Evolutionary conservation across 2,797 vertebrate species (phyloP).

Genomic region (Catharus ustulatus): DNA sequence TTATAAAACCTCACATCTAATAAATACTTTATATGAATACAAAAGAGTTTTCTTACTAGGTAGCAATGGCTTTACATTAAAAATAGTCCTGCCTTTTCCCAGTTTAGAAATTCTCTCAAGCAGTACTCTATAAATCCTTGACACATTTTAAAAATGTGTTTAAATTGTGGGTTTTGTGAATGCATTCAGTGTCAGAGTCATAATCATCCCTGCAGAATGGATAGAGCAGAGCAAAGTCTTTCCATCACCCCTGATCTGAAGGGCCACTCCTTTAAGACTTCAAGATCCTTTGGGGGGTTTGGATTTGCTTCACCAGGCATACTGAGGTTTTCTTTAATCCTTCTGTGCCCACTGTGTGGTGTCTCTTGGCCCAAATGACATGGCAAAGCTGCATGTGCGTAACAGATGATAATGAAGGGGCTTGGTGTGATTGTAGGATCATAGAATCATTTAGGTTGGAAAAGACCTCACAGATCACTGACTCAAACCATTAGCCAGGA

Average conservation of each 20-base stretch:
- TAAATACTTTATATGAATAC: constrained; percentile 81
- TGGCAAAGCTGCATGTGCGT: neutral
- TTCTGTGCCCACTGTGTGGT: neutral
- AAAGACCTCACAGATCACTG: neutral
- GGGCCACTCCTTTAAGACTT: neutral
- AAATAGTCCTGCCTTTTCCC: constrained; percentile 40
- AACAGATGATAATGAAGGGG: neutral
- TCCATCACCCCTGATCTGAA: neutral
- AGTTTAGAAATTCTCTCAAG: constrained; percentile 19
- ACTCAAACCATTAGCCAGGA: neutral
- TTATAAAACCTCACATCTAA: constrained; percentile 80
- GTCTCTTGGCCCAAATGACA: neutral
- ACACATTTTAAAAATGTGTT: constrained; percentile 9
- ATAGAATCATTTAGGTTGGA: neutral
- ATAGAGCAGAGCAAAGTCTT: neutral
- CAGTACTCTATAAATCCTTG: constrained; percentile 17
- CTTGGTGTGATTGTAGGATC: neutral
- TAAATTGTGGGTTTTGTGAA: constrained; percentile 9
- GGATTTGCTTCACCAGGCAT: neutral
- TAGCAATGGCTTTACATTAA: constrained; percentile 66
- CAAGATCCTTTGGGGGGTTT: neutral
- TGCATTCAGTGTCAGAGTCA: neutral
- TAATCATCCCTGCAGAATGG: neutral
- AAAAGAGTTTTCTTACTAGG: constrained; percentile 70
- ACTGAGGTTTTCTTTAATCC: neutral